These are phyloP conservation scores for Neocloeon triangulifer DNA, from an alignment of 1,140 invertebrate genomes.

Conservation along the genomic window DNA sequence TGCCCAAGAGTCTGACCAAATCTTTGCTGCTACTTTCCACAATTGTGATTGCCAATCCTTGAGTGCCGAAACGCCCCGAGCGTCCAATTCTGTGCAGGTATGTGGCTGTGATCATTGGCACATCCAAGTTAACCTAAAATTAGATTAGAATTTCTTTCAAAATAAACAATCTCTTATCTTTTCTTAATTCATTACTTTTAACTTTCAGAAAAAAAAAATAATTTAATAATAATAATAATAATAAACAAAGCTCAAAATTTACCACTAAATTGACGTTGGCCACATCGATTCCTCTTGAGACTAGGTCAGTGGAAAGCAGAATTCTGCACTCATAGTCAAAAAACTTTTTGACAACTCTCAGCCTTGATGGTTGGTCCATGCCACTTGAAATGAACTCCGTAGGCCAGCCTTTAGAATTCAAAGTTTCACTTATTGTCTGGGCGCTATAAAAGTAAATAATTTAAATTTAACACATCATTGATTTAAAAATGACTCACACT, in stretches of 20 bases:
- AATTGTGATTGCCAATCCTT: too few relatives aligned
- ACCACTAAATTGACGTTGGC: slow-evolving; percentile 2
- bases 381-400: slow-evolving; percentile 17
- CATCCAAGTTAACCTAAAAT: slow-evolving; percentile 81
- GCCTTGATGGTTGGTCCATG: slow-evolving; percentile 52
- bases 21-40: too few relatives aligned
- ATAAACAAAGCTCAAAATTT: not conserved
- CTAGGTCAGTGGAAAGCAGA: slow-evolving; percentile 78
- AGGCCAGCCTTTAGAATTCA: slow-evolving; percentile 43
- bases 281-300: slow-evolving; percentile 27
- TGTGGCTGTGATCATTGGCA: slow-evolving; percentile 57
- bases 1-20: too few relatives aligned
- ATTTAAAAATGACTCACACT: slow-evolving; percentile 20
- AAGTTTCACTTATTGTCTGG: slow-evolving; percentile 42
- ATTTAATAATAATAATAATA: too few relatives aligned
- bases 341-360: slow-evolving; percentile 49
- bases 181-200: slow-evolving; percentile 8
- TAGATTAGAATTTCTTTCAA: slow-evolving; percentile 75
- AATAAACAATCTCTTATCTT: too few relatives aligned
- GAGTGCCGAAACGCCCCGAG: slow-evolving; percentile 30
- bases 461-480: not conserved
- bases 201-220: too few relatives aligned
- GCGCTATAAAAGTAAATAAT: slow-evolving; percentile 21
- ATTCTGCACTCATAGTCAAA: slow-evolving; percentile 53
- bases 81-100: slow-evolving; percentile 92